A percentile compares a stretch with the other conserved stretches of the same genome.
Evolutionary conservation across 1,140 invertebrate species (phyloP).

Genomic region (Phymastichus coffea): DNA sequence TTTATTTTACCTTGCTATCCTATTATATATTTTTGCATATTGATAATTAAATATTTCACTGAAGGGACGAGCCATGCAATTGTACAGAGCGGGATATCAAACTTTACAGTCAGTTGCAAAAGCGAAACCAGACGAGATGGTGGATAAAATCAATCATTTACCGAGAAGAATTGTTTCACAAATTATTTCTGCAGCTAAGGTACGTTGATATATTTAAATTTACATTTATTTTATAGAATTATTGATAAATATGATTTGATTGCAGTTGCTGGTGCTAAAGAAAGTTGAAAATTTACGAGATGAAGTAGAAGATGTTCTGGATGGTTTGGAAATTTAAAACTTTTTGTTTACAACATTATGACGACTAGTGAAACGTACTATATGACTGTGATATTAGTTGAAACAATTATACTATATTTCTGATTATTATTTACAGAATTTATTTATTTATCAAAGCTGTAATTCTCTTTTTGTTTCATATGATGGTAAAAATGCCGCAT

Average conservation of each 20-base stretch:
- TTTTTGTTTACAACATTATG: slow-evolving; percentile 26
- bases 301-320: slow-evolving; percentile 72
- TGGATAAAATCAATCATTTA: slow-evolving; percentile 69
- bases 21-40: slow-evolving; percentile 18
- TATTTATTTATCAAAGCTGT: too few species aligned
- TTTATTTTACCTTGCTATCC: slow-evolving; percentile 9
- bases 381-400: slow-evolving; percentile 18
- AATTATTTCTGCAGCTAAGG: slow-evolving; percentile 83
- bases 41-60: slow-evolving; percentile 27
- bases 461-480: too few species aligned
- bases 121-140: slow-evolving; percentile 64
- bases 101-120: slow-evolving; percentile 74
- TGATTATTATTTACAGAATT: too few species aligned
- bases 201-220: slow-evolving; percentile 42
- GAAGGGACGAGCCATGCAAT: slow-evolving; percentile 77
- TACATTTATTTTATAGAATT: not conserved
- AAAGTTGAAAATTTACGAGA: slow-evolving; percentile 78
- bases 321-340: slow-evolving; percentile 52
- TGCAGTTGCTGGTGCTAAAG: slow-evolving; percentile 74
- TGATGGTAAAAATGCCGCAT: too few species aligned
- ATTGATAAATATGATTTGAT: slow-evolving; percentile 34
- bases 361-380: not conserved
- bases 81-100: slow-evolving; percentile 80
- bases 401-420: not conserved
- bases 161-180: slow-evolving; percentile 68